Evolutionary conservation across 2,797 vertebrate genomes (phyloP).

Genomic region (Calcarius lapponicus): DNA sequence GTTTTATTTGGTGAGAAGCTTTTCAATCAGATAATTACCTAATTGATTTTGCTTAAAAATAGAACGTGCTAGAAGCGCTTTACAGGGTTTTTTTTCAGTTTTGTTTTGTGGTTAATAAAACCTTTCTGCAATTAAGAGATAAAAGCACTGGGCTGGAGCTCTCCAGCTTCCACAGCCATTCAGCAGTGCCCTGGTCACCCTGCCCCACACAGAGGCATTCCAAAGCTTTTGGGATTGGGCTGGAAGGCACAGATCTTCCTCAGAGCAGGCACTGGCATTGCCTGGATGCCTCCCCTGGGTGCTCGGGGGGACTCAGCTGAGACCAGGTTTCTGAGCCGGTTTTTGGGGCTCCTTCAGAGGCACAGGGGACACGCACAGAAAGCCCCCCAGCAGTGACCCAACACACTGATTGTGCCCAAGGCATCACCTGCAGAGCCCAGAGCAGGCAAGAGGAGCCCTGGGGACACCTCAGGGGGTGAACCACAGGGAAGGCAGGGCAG

Average conservation of each 20-base stretch:
- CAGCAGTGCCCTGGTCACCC: not conserved
- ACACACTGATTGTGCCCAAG: accelerated
- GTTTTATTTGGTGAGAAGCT: constrained; percentile 46
- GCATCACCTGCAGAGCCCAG: accelerated
- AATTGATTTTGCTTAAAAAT: constrained; percentile 74
- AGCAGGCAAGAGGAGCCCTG: not conserved
- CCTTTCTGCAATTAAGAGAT: not conserved
- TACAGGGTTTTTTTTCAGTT: not conserved
- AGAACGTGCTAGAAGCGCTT: constrained; percentile 53
- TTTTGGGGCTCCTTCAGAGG: not conserved
- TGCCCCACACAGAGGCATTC: accelerated
- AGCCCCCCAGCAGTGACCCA: not conserved
- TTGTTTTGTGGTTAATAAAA: constrained; percentile 31
- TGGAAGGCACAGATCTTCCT: not conserved
- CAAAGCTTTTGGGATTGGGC: not conserved
- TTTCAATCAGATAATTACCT: constrained; percentile 69
- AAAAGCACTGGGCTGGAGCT: not conserved
- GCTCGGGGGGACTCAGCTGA: not conserved
- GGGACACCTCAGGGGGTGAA: not conserved
- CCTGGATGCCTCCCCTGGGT: too few species aligned
- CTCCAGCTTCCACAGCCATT: not conserved
- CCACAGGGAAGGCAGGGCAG: not conserved
- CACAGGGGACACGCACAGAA: not conserved
- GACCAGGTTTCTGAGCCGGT: not conserved
- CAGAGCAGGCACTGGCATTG: not conserved